Conservation (phyloP, 2,888 invertebrate species). For the Baccha elongata region DNA sequence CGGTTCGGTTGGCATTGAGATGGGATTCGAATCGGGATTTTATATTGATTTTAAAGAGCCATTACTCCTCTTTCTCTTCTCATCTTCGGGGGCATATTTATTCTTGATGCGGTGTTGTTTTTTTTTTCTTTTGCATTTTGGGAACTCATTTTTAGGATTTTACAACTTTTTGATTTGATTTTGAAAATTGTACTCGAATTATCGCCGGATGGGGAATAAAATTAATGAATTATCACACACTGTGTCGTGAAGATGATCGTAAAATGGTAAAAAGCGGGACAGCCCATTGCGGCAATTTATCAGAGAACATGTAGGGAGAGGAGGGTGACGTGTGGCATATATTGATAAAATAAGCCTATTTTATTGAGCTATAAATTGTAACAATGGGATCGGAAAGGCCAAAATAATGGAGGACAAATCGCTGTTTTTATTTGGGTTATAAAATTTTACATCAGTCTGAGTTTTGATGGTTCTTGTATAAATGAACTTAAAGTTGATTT, state of each 20-base stretch:
- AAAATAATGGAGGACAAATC: constrained; percentile 56
- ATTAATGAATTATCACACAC: constrained; percentile 72
- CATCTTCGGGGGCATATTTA: neutral
- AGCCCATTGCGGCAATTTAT: constrained; percentile 16
- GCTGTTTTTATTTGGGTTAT: constrained; percentile 69
- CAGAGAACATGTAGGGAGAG: too few relatives aligned
- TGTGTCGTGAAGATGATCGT: constrained; percentile 63
- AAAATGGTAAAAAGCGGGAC: constrained; percentile 51
- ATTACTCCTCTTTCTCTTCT: neutral
- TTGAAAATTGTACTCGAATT: constrained; percentile 71
- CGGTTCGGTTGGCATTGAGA: constrained; percentile 4
- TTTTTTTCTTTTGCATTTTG: constrained; percentile 21
- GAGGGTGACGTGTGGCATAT: neutral
- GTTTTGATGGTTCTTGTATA: constrained; percentile 35
- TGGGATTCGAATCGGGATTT: constrained; percentile 22
- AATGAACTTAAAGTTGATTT: constrained; percentile 35
- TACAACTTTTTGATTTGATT: constrained; percentile 73
- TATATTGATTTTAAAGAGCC: constrained; percentile 58
- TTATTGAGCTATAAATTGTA: constrained; percentile 71
- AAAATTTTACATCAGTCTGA: constrained; percentile 55
- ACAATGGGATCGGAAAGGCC: constrained; percentile 28
- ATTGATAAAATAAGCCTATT: constrained; percentile 72
- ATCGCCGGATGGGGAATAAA: constrained; percentile 69
- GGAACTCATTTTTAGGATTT: constrained; percentile 63
- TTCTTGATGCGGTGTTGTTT: neutral